Evolutionary conservation across 2,797 vertebrate species (phyloP), one percentile per base, ranked within the genome.

Genomic region (Lerista edwardsae): DNA sequence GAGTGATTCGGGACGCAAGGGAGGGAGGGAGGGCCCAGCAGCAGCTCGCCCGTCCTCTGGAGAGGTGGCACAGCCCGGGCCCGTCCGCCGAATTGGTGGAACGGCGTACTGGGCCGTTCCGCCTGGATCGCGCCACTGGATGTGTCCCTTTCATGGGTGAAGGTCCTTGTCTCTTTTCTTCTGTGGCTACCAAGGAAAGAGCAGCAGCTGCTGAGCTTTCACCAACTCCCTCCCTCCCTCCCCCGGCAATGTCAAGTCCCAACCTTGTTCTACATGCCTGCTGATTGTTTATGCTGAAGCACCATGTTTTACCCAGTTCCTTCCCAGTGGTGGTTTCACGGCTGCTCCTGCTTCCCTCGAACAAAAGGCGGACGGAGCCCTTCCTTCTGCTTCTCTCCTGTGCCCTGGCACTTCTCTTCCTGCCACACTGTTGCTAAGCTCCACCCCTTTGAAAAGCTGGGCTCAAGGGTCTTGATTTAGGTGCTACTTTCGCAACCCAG

Each of bases 181-280:
- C 81, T 25, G 79, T 75, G 84, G 84, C 82, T 79, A 0, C 86
- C 62, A 84, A 85, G 87, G 86, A 17, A 71, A 73, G n/a, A n/a
- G 34, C 17, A 21, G 55, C 71, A 31, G 4, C 31, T n/a, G n/a
- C 29, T 23, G n/a, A 75, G 72, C 2, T 36, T 51, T 77, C 21
- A 0, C 14, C n/a, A n/a, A n/a, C n/a, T n/a, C n/a, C 57, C 2
- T 23, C 84, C 62, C 57, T 0, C 2, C 14, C 8, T 76, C 82
- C 76, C 61, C 64, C 19, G 64, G 71, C 51, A 29, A 73, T 51
- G 14, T n/a, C 23, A n/a, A 29, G 69, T 17, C 21, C 27, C 6
- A 39, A 15, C 76, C 69, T 6, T 79, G 31, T 74, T 75, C 80
- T 29, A 59, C 6, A 7, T 36, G 39, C 85, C 68, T 77, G 64